These are phyloP conservation scores for Xenops minutus DNA, from an alignment of 2,797 vertebrate genomes.

Conservation along the genomic window DNA sequence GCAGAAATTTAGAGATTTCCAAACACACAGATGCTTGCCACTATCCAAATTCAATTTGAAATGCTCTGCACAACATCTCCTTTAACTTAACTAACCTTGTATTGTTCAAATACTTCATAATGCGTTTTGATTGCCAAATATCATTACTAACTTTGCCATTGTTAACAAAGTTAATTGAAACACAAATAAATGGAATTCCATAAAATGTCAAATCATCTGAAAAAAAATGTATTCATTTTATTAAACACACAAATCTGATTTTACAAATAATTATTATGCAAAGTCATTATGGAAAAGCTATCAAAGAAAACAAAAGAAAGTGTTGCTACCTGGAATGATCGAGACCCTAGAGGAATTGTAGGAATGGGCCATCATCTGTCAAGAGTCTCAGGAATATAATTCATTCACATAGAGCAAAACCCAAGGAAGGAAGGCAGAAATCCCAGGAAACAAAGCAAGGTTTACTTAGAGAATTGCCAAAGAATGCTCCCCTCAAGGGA, in stretches of 20 bases:
- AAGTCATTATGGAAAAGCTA: background rate
- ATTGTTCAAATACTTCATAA: constrained; percentile 62
- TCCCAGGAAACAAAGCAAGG: background rate
- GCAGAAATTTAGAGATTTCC: constrained; percentile 69
- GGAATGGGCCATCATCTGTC: background rate
- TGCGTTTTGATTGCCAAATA: constrained; percentile 63
- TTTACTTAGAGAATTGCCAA: constrained; percentile 4
- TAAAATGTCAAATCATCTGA: constrained; percentile 32
- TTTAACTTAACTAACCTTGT: constrained; percentile 66
- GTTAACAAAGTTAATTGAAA: constrained; percentile 50
- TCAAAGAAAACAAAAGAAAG: background rate
- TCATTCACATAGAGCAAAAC: background rate
- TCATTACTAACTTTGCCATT: constrained; percentile 50
- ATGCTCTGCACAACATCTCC: constrained; percentile 64
- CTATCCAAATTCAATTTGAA: constrained; percentile 68
- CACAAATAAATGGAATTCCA: constrained; percentile 40
- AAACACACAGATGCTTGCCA: constrained; percentile 72
- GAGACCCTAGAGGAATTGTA: background rate
- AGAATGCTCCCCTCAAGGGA: constrained; percentile 17
- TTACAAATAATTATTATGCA: background rate
- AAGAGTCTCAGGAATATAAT: background rate
- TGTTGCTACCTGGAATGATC: background rate
- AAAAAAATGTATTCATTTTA: background rate
- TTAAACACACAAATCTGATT: constrained; percentile 4
- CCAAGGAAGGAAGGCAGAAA: background rate